Evolutionary conservation across 2,888 invertebrate species (phyloP).

Genomic region (Erynnis tages): DNA sequence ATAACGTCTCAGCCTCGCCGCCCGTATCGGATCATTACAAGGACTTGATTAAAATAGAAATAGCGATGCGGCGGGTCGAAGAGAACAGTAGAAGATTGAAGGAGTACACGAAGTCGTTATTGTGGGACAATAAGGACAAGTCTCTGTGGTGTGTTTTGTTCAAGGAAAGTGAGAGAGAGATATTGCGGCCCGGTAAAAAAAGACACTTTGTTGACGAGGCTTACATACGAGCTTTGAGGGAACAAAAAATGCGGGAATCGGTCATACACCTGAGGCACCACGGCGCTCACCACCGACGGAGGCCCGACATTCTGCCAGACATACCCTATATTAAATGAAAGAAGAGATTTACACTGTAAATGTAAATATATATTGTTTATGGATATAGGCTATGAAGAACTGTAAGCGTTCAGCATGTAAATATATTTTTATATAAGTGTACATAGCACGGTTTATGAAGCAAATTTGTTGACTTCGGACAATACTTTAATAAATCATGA

Average conservation of each 20-base stretch:
- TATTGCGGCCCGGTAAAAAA: constrained; percentile 46
- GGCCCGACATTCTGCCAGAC: constrained; percentile 60
- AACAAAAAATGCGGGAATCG: constrained; percentile 69
- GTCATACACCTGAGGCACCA: constrained; percentile 73
- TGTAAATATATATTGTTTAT: constrained; percentile 41
- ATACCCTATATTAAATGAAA: constrained; percentile 61
- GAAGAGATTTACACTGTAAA: constrained; percentile 2
- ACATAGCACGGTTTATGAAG: constrained; percentile 47
- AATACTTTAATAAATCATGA: constrained; percentile 54
- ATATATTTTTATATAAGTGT: constrained; percentile 63
- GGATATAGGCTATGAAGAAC: constrained; percentile 45
- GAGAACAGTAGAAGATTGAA: constrained; percentile 75
- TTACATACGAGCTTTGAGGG: constrained; percentile 62
- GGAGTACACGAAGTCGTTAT: constrained; percentile 74
- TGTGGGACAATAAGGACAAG: constrained; percentile 78
- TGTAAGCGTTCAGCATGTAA: constrained; percentile 54
- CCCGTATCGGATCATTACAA: constrained; percentile 72
- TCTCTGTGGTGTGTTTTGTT: constrained; percentile 78
- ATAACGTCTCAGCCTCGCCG: constrained; percentile 55
- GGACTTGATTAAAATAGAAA: constrained; percentile 78
- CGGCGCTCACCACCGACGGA: constrained; percentile 66
- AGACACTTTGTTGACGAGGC: constrained; percentile 61
- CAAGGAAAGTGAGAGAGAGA: constrained; percentile 64
- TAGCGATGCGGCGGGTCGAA: constrained; percentile 77
- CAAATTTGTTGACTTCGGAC: constrained; percentile 62